phyloP scores from a whole-genome alignment of 2,113 vertebrate genomes.

The Anarrhichthys ocellatus region DNA sequence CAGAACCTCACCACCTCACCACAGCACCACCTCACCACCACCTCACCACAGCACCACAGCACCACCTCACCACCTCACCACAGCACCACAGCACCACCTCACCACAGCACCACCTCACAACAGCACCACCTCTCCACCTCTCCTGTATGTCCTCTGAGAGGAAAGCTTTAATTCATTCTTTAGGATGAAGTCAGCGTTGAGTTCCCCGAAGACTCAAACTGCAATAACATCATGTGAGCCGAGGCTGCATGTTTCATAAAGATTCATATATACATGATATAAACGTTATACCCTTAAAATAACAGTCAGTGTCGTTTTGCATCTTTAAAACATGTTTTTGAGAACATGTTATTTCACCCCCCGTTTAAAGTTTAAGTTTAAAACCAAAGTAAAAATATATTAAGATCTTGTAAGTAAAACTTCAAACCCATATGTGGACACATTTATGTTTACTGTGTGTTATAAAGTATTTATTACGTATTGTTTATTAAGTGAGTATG shows the following conservation, averaged over 20 bases:
- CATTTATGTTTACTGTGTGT: too few species aligned
- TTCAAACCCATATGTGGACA: too few species aligned
- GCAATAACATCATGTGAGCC: neutral
- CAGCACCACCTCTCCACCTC: neutral
- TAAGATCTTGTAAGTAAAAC: too few species aligned
- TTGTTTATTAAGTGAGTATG: too few species aligned
- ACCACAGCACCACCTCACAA: too few species aligned
- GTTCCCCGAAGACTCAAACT: neutral
- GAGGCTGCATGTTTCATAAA: neutral
- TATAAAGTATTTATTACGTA: too few species aligned
- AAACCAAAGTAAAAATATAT: too few species aligned
- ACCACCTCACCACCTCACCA: too few species aligned
- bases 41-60: too few species aligned
- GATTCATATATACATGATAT: neutral
- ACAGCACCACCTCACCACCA: too few species aligned
- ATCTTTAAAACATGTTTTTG: neutral
- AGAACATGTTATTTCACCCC: neutral
- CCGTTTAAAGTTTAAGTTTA: neutral
- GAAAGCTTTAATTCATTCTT: neutral
- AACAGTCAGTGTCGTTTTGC: neutral
- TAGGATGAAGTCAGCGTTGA: neutral
- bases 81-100: too few species aligned
- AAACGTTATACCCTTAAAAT: neutral
- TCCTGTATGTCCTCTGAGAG: neutral
- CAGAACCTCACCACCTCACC: too few species aligned